These are phyloP conservation scores for Sitta carolinensis DNA, from an alignment of 2,797 vertebrate species.

Conservation along the genomic window DNA sequence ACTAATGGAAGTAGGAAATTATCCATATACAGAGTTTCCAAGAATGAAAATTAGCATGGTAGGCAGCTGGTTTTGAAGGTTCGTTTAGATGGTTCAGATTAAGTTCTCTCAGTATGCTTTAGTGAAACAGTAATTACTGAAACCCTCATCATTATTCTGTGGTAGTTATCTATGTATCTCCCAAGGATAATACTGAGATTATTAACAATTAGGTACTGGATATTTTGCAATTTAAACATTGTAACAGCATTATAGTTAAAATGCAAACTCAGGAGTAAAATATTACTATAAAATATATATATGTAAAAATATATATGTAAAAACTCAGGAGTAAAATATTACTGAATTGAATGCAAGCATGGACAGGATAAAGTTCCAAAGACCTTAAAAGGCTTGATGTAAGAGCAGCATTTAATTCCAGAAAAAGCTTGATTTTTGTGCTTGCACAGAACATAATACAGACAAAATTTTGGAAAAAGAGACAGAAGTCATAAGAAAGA, in stretches of 20 bases:
- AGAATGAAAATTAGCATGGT: background rate
- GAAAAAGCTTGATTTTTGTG: background rate
- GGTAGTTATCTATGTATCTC: background rate
- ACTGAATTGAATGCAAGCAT: background rate
- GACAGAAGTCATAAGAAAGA: background rate
- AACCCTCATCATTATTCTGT: background rate
- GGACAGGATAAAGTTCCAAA: background rate
- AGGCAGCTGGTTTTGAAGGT: background rate
- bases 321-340: background rate
- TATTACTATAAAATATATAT: too few relatives aligned
- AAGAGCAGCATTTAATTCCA: background rate
- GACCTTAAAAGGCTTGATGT: background rate
- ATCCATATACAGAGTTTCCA: background rate
- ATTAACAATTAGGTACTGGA: background rate
- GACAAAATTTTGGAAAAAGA: background rate
- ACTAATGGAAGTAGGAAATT: background rate
- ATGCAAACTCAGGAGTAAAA: background rate
- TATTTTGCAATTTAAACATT: background rate
- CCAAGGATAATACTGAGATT: background rate
- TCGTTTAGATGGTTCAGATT: background rate
- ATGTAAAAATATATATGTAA: too few relatives aligned
- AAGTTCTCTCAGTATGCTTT: background rate
- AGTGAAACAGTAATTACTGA: background rate
- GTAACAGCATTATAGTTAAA: background rate
- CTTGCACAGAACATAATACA: background rate